Base-by-base conservation (phyloP, 2,797 vertebrate species). In the Morelia viridis region DNA sequence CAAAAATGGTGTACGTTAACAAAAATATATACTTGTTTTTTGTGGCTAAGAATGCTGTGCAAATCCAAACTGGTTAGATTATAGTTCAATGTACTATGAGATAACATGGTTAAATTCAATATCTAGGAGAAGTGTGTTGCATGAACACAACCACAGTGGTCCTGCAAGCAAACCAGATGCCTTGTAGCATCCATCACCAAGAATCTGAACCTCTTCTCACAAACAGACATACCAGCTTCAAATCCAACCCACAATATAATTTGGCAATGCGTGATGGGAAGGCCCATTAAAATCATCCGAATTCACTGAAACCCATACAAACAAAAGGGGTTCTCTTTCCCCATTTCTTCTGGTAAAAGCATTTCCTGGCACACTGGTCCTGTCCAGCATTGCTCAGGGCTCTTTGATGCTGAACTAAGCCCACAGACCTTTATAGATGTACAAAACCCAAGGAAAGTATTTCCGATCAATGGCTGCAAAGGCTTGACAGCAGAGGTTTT, bases 401-500 rank as follows among this genome's bases (percentile, higher is more conserved):
- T 65, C 88, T 93, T 86, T 92, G 90, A 86, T 88, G 62, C 80
- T 1, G 2, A 89, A 87, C 62, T 57, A 41, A 89, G 53, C 93
- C 26, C 58, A 86, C 19, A 85, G 93, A 60, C 76, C 94, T 94
- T 91, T 92, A 92, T 62, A 88, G 93, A 87, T 2, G 88, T 7
- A 19, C 13, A 89, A 19, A 53, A 58, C 56, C 46, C 87, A 60
- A 94, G 84, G 85, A 65, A 57, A 91, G 26, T 2, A 31, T 90
- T 5, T 88, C 0, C 86, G 85, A 26, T n/a, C 64, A 93, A 71
- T 4, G 5, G 85, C 24, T 92, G 41, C 31, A 19, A 0, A 87
- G 94, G 9, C 19, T 88, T 35, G 57, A 94, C 93, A 95, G 92
- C 92, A 5, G 19, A 83, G 84, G 35, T 92, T 89, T 31, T 88